phyloP scores from a whole-genome alignment of 1,140 invertebrate species.

The Lepeophtheirus salmonis region DNA sequence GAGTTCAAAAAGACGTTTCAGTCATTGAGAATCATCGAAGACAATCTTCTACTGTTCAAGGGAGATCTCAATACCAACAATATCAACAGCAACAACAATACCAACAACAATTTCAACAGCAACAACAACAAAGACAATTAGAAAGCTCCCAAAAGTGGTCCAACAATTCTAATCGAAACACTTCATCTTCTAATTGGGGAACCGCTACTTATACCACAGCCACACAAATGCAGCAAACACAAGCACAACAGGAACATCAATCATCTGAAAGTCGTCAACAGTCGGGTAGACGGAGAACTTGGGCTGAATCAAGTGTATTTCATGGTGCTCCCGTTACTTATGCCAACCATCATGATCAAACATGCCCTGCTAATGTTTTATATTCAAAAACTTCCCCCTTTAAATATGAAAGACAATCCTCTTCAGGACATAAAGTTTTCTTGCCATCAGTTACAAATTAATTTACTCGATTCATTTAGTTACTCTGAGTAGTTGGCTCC shows the following conservation, averaged over 20 bases:
- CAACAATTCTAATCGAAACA: not conserved
- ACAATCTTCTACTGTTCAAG: constrained; percentile 16
- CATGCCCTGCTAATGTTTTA: constrained; percentile 9
- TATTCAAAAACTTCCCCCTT: constrained; percentile 13
- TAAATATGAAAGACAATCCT: constrained; percentile 19
- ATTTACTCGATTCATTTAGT: no score
- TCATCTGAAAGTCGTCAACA: not conserved
- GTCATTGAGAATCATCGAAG: constrained; percentile 20
- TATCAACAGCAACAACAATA: constrained; percentile 18
- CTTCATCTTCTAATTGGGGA: not conserved
- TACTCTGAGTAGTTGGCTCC: no score
- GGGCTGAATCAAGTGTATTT: constrained; percentile 12
- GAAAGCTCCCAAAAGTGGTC: not conserved
- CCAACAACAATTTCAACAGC: constrained; percentile 8
- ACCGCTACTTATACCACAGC: not conserved
- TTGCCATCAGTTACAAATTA: constrained; percentile 8
- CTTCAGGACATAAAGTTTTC: constrained; percentile 18
- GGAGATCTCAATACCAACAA: constrained; percentile 14
- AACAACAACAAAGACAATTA: constrained; percentile 1
- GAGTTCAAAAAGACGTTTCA: constrained; percentile 14
- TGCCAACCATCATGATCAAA: constrained; percentile 11
- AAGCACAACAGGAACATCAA: constrained; percentile 3
- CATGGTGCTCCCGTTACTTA: not conserved
- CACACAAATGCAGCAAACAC: constrained; percentile 7
- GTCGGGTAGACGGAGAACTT: constrained; percentile 8